These are phyloP conservation scores for Prionailurus viverrinus DNA, from an alignment of 2,113 vertebrate species.

Conservation along the genomic window DNA sequence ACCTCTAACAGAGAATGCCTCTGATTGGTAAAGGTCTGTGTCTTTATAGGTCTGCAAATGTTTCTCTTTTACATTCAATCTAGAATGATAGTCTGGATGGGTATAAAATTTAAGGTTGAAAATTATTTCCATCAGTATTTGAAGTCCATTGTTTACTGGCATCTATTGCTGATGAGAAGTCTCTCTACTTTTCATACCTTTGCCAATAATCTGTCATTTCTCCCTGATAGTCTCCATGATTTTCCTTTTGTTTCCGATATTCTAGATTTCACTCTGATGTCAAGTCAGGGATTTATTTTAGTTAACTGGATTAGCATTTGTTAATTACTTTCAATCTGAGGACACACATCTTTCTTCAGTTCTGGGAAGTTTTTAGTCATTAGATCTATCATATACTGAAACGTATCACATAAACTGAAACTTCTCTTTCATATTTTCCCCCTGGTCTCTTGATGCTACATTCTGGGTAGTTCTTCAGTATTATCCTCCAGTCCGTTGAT, in stretches of 20 bases:
- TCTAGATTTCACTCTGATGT: not conserved
- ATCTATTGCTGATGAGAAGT: not conserved
- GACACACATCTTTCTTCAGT: not conserved
- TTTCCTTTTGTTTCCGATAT: conserved; percentile 17
- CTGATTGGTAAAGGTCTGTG: not conserved
- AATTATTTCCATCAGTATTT: not conserved
- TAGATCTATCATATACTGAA: too few species aligned
- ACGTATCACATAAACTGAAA: not conserved
- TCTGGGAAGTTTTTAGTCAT: not conserved
- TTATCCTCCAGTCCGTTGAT: not conserved
- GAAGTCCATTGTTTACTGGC: not conserved
- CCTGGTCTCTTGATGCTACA: not conserved
- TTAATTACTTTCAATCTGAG: not conserved
- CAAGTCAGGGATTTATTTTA: not conserved
- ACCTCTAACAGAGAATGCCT: not conserved
- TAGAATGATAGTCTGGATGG: not conserved
- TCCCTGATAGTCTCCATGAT: not conserved
- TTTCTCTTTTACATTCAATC: not conserved
- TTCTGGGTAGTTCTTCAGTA: not conserved
- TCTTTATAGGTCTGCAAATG: not conserved
- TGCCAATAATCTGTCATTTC: not conserved
- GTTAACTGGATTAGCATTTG: not conserved
- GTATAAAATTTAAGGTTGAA: not conserved
- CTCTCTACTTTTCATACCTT: not conserved
- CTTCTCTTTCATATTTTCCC: not conserved